A percentile compares a stretch with the other conserved stretches of the same genome.
These are phyloP conservation scores for Andrena dorsata DNA, from an alignment of 2,888 invertebrate species.

Conservation along the genomic window DNA sequence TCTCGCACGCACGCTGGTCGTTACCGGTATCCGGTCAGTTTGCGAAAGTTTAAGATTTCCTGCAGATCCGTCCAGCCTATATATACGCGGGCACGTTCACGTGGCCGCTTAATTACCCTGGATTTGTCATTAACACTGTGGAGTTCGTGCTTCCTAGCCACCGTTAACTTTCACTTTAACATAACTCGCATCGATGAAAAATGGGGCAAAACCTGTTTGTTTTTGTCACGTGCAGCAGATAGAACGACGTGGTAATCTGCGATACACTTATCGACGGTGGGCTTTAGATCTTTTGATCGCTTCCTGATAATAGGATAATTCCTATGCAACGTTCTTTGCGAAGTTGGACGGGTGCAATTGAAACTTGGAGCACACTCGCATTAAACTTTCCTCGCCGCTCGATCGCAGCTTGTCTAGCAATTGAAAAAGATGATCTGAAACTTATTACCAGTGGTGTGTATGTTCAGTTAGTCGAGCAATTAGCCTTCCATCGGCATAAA, in stretches of 20 bases:
- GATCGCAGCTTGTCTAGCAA: too few species aligned
- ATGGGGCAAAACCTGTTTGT: slow-evolving; percentile 20
- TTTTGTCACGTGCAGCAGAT: slow-evolving; percentile 10
- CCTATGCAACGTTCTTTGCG: not conserved
- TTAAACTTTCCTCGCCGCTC: too few species aligned
- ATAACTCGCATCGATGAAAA: slow-evolving; percentile 52
- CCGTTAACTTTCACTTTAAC: slow-evolving; percentile 66
- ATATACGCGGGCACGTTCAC: slow-evolving; percentile 14
- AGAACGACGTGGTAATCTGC: not conserved
- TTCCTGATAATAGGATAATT: not conserved
- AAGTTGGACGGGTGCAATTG: not conserved
- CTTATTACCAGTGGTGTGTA: not conserved
- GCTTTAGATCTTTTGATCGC: not conserved
- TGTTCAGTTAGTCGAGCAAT: not conserved
- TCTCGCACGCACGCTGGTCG: slow-evolving; percentile 33
- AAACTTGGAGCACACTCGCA: too few species aligned
- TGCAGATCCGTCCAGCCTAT: slow-evolving; percentile 41
- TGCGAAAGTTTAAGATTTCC: slow-evolving; percentile 71
- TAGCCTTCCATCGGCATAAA: not conserved
- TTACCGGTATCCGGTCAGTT: slow-evolving; percentile 59
- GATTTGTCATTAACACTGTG: slow-evolving; percentile 54
- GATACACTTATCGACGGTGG: not conserved
- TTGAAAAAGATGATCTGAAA: too few species aligned
- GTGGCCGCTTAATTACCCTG: slow-evolving; percentile 57
- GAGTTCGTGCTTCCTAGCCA: slow-evolving; percentile 39